Percentiles rank a stretch among this genome's conserved stretches.
Conservation (phyloP, 2,113 vertebrate genomes). For the Tenebrosternarchus preto region DNA sequence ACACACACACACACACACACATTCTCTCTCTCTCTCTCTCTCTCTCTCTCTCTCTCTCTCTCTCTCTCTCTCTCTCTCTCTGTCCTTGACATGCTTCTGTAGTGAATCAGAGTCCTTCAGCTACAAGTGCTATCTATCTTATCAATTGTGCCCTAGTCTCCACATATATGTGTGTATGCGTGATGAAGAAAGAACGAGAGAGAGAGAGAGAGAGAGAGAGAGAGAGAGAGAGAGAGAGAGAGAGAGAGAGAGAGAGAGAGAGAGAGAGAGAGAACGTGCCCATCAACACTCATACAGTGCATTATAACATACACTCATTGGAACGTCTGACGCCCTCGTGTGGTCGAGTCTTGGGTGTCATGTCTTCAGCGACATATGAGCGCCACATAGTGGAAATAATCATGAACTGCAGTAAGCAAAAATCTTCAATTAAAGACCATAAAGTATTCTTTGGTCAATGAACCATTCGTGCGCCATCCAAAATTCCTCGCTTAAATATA, state of each 20-base stretch:
- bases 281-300: background rate
- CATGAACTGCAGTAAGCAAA: background rate
- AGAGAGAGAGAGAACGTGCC: too few species aligned
- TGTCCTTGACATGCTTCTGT: slow-evolving; percentile 42
- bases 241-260: too few species aligned
- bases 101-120: slow-evolving; percentile 49
- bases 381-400: background rate
- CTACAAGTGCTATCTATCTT: slow-evolving; percentile 45
- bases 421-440: background rate
- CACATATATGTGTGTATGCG: slow-evolving; percentile 24
- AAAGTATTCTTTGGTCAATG: background rate
- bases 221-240: too few species aligned
- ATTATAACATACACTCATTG: background rate
- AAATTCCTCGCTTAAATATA: too few species aligned
- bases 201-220: too few species aligned
- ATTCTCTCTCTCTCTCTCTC: background rate
- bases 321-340: slow-evolving; percentile 30
- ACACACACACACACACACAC: too few species aligned
- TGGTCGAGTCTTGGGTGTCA: background rate
- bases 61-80: background rate
- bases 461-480: too few species aligned
- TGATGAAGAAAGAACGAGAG: background rate
- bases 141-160: slow-evolving; percentile 27
- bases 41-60: background rate
- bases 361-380: background rate